Percentiles rank a stretch among this genome's conserved stretches.
phyloP scores from a whole-genome alignment of 2,888 invertebrate genomes.

The Petrophora chlorosata region DNA sequence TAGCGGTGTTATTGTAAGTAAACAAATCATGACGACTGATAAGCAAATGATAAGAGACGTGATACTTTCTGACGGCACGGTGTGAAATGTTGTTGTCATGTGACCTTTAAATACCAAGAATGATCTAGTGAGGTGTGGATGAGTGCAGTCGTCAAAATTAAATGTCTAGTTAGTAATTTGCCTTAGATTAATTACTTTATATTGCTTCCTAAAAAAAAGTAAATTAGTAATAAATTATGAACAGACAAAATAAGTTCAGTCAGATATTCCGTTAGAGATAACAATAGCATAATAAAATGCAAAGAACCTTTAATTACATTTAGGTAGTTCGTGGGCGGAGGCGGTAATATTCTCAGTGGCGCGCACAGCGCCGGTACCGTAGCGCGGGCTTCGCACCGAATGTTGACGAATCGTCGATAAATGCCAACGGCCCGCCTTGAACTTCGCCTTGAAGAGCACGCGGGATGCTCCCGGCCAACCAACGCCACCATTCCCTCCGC shows the following conservation, averaged over 20 bases:
- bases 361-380: background rate
- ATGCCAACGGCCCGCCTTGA: constrained; percentile 82
- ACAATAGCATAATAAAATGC: constrained; percentile 38
- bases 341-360: constrained; percentile 18
- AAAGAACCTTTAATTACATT: constrained; percentile 36
- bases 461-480: constrained; percentile 57
- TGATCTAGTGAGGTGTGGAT: background rate
- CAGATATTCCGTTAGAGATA: constrained; percentile 32
- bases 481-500: constrained; percentile 46
- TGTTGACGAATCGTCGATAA: constrained; percentile 77
- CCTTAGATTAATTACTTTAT: no score
- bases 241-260: constrained; percentile 17
- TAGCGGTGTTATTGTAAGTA: constrained; percentile 37
- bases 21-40: constrained; percentile 33
- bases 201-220: background rate
- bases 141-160: no score
- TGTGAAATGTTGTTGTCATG: constrained; percentile 13
- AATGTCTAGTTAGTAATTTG: no score
- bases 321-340: constrained; percentile 36
- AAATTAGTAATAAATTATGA: background rate
- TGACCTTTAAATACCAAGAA: constrained; percentile 1
- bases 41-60: constrained; percentile 17
- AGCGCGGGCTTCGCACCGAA: constrained; percentile 37
- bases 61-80: constrained; percentile 1
- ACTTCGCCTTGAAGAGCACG: constrained; percentile 67